phyloP scores from a whole-genome alignment of 2,113 vertebrate species.

The Thunnus thynnus region DNA sequence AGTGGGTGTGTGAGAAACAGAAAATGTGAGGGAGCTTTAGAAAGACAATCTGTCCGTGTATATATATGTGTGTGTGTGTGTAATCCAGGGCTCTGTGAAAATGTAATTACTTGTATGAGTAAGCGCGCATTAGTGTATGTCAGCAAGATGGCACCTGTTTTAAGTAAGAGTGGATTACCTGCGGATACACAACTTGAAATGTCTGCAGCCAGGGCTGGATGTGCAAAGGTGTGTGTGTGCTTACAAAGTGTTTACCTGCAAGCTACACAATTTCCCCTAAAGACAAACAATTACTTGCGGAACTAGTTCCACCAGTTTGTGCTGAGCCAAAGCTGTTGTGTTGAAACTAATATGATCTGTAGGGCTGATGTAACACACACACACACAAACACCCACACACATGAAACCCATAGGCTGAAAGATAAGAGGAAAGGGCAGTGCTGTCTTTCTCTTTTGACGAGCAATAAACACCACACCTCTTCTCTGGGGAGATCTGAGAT shows the following conservation, averaged over 20 bases:
- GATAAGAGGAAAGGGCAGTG: conserved; percentile 69
- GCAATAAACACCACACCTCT: conserved; percentile 67
- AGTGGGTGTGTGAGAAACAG: conserved; percentile 68
- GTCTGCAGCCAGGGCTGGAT: conserved; percentile 48
- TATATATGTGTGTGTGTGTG: conserved; percentile 30
- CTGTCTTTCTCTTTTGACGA: conserved; percentile 66
- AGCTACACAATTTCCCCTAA: conserved; percentile 51
- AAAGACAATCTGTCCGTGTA: conserved; percentile 55
- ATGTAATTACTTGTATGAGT: conserved; percentile 83
- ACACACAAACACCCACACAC: conserved; percentile 8
- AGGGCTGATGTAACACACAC: conserved; percentile 44
- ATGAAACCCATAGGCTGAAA: conserved; percentile 16
- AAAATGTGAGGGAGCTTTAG: conserved; percentile 45
- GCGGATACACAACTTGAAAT: conserved; percentile 61
- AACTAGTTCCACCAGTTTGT: conserved; percentile 74
- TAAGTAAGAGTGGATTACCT: conserved; percentile 77
- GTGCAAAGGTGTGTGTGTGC: conserved; percentile 1
- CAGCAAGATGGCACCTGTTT: conserved; percentile 75
- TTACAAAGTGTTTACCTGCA: conserved; percentile 24
- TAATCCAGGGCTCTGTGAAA: conserved; percentile 76
- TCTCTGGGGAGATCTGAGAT: conserved; percentile 61
- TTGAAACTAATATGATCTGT: conserved; percentile 62
- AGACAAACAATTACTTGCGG: conserved; percentile 68
- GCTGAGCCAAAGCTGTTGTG: conserved; percentile 54
- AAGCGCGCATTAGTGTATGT: conserved; percentile 77